These are phyloP conservation scores for Catocala fraxini DNA, from an alignment of 2,888 invertebrate species.

Conservation along the genomic window DNA sequence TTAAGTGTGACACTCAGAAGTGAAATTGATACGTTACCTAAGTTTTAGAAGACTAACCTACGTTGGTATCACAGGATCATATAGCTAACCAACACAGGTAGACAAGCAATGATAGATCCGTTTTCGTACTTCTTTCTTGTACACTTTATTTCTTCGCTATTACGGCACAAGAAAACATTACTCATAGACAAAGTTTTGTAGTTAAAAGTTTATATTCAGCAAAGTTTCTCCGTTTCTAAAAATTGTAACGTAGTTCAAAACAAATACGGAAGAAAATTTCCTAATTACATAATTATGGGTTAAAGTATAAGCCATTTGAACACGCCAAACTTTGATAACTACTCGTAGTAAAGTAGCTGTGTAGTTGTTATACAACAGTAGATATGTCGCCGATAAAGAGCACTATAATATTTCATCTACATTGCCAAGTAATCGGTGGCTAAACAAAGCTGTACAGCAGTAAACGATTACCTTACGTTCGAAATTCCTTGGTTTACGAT, in stretches of 20 bases:
- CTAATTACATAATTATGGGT: not conserved
- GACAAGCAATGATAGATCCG: not conserved
- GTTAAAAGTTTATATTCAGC: conserved; percentile 14
- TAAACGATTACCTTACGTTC: conserved; percentile 49
- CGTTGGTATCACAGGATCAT: not conserved
- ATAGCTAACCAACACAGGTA: not conserved
- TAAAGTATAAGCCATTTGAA: not conserved
- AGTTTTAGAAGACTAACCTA: too few relatives aligned
- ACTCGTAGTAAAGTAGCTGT: too few relatives aligned
- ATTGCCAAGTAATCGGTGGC: conserved; percentile 11
- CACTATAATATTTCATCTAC: not conserved
- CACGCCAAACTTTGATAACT: too few relatives aligned
- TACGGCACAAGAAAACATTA: conserved; percentile 7
- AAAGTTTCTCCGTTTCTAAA: conserved; percentile 20
- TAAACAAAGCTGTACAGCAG: conserved; percentile 28
- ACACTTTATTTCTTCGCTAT: not conserved
- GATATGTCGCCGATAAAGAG: not conserved
- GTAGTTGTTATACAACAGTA: too few relatives aligned
- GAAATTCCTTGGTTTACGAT: conserved; percentile 59
- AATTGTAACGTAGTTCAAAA: conserved; percentile 22
- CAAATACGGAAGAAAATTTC: conserved; percentile 4
- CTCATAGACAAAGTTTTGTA: conserved; percentile 9
- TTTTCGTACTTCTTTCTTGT: too few relatives aligned
- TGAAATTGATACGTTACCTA: too few relatives aligned
- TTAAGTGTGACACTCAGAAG: too few relatives aligned